Evolutionary conservation across 2,888 invertebrate species (phyloP).

Genomic region (Halictus ligatus): DNA sequence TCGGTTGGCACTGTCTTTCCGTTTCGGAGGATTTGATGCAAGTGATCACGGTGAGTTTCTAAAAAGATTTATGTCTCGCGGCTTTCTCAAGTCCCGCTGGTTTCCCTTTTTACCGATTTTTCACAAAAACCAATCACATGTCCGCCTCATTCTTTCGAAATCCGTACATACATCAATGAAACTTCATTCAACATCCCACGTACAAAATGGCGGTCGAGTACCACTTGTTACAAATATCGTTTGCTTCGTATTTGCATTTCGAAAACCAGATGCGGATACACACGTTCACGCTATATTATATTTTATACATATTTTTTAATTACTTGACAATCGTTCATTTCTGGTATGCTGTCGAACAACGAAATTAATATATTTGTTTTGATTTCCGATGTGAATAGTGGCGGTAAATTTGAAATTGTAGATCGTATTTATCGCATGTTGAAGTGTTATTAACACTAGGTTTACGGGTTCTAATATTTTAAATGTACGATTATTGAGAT

Average conservation of each 20-base stretch:
- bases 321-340: background rate
- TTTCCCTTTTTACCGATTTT: constrained; percentile 35
- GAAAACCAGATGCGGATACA: background rate
- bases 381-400: constrained; percentile 35
- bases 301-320: constrained; percentile 12
- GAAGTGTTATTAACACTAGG: background rate
- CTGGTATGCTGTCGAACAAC: background rate
- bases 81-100: constrained; percentile 35
- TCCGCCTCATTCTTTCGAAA: constrained; percentile 55
- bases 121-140: constrained; percentile 61
- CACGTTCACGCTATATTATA: background rate
- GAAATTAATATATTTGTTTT: constrained; percentile 18
- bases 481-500: too few relatives aligned
- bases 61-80: constrained; percentile 42
- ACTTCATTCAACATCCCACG: constrained; percentile 56
- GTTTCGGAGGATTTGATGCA: constrained; percentile 41
- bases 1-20: constrained; percentile 52
- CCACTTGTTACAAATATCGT: constrained; percentile 53
- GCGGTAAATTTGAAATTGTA: constrained; percentile 51
- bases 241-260: constrained; percentile 10
- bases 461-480: too few relatives aligned
- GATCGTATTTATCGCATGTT: background rate
- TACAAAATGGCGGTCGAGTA: constrained; percentile 62
- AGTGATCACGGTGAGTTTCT: constrained; percentile 56
- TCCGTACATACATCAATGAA: constrained; percentile 61